Evolutionary conservation across 2,888 invertebrate species (phyloP), one percentile per base, ranked within the genome.

Genomic region (Leptinotarsa juncta): DNA sequence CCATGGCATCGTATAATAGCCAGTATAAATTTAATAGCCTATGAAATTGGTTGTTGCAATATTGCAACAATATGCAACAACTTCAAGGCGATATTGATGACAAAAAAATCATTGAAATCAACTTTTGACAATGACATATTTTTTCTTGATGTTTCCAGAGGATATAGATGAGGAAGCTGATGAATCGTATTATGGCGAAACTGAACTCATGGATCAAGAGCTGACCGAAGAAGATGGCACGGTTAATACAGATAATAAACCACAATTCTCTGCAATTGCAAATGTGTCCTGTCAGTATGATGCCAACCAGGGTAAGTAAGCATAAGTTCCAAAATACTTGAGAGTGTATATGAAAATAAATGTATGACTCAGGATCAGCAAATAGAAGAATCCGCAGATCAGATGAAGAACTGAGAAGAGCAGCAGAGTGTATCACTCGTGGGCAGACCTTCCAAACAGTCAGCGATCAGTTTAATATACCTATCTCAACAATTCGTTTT

Each of bases 401-500:
- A 49, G 95, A 95, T 86, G 93, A 92, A 66, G 92, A 94, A 82
- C 85, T 95, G 69, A 91, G 93, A n/a, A 91, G 94, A 85, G 95
- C 95, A 0, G 95, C 95, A 3, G 95, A 95, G 85, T 94, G 95
- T 87, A 95, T 96, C 77, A 94, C 94, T n/a, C 92, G 94, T 72
- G 95, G 96, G 1, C 94, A 94, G 89, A 96, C 96, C 83, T 96
- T 95, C 90, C 95, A 95, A 88, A 95, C 94, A 1, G 95, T 95
- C 49, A 95, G 95, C 74, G 95, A 95, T 84, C 94, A 94, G 89
- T 96, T 94, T 88, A 94, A 94, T 86, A 95, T 96, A 88, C 96
- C 96, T 75, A 95, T 96, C 79, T 95, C 95, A 49, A 96, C 95
- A 55, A 95, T 96, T 87, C 91, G 95, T 67, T 95, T 95, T 87